Evolutionary conservation across 2,888 invertebrate genomes (phyloP).

Genomic region (Cistogaster globosa): DNA sequence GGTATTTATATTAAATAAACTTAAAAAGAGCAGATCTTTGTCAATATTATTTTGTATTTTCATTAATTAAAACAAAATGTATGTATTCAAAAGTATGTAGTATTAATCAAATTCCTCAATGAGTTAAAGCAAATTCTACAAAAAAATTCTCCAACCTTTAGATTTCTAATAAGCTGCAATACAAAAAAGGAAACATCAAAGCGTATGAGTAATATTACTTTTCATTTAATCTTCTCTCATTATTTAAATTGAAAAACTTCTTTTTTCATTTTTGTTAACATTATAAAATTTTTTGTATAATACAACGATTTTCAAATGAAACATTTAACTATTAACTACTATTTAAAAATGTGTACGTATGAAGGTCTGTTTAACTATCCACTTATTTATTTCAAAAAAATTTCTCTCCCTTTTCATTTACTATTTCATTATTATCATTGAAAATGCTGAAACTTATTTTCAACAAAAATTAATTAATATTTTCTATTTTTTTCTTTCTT

Average conservation of each 20-base stretch:
- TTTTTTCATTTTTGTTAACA: neutral
- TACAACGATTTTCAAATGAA: conserved; percentile 53
- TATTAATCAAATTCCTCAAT: no score
- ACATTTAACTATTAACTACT: conserved; percentile 9
- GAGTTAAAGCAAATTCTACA: no score
- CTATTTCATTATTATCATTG: conserved; percentile 48
- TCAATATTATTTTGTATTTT: no score
- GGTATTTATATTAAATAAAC: no score
- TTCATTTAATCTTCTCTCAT: neutral
- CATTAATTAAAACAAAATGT: no score
- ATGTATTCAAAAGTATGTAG: no score
- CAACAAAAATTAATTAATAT: conserved; percentile 62
- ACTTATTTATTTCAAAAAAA: conserved; percentile 16
- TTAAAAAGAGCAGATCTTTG: no score
- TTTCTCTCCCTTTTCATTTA: conserved; percentile 52
- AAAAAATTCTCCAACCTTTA: no score
- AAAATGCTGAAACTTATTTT: conserved; percentile 53
- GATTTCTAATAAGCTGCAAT: neutral
- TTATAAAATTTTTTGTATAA: conserved; percentile 11
- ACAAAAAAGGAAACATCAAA: conserved; percentile 6
- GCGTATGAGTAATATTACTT: conserved; percentile 29
- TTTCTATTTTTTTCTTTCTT: conserved; percentile 57
- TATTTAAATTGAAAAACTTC: conserved; percentile 17
- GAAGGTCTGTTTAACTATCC: conserved; percentile 21
- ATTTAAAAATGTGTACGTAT: conserved; percentile 7